These are phyloP conservation scores for Pantelozetes paolii DNA, from an alignment of 2,888 invertebrate species.

Conservation along the genomic window DNA sequence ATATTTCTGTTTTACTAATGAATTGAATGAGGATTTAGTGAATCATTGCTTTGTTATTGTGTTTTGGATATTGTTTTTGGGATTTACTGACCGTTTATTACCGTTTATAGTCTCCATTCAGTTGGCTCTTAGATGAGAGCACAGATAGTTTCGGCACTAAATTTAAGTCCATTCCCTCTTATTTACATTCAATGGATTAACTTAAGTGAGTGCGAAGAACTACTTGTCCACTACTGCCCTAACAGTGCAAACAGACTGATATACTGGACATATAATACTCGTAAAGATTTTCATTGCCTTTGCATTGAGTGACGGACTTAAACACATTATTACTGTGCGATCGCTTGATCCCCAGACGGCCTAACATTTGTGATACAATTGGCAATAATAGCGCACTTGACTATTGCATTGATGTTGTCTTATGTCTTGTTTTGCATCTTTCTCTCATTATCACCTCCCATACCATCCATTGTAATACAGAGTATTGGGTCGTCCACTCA, in stretches of 20 bases:
- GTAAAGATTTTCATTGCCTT: conserved; percentile 15
- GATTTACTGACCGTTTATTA: too few relatives aligned
- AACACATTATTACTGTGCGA: neutral
- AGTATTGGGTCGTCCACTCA: neutral
- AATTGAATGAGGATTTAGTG: too few relatives aligned
- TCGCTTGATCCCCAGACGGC: neutral
- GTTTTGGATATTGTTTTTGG: too few relatives aligned
- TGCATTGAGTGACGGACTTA: neutral
- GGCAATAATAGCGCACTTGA: neutral
- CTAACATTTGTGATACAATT: neutral
- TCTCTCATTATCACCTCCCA: conserved; percentile 17
- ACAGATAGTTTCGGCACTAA: too few relatives aligned
- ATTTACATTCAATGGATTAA: conserved; percentile 25
- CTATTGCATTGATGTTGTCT: too few relatives aligned
- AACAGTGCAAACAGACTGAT: too few relatives aligned
- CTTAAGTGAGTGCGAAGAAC: conserved; percentile 17
- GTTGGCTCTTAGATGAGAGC: too few relatives aligned
- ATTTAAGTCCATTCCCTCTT: conserved; percentile 1
- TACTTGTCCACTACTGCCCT: neutral
- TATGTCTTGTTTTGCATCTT: conserved; percentile 27
- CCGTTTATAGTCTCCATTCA: too few relatives aligned
- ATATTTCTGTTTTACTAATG: too few relatives aligned
- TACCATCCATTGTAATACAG: neutral
- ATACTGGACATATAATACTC: too few relatives aligned
- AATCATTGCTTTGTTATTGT: too few relatives aligned